Evolutionary conservation across 1,140 invertebrate species (phyloP), one percentile per base, ranked within the genome.

Genomic region (Pissodes strobi): DNA sequence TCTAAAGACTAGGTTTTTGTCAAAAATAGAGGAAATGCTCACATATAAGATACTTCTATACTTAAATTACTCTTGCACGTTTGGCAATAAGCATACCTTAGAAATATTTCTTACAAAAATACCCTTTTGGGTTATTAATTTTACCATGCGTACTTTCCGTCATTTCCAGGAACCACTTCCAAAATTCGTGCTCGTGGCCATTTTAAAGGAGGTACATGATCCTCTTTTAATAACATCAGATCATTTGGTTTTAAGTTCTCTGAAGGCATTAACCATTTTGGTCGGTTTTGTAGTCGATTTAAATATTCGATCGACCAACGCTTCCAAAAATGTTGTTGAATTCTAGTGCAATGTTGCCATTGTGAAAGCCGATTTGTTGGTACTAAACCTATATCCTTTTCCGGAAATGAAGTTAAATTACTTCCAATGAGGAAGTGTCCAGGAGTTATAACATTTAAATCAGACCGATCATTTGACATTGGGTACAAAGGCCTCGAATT

Each of bases 371-470:
- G 64, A 58, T 70, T 70, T 27, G 37, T 12, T 1, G 61, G 46
- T 6, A 60, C 3, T 15, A 23, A 18, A 19, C 21, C 10, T 9
- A 49, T 37, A 53, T 63, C 51, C 6, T 37, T 27, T 22, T 70
- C 68, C 15, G 72, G 68, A 19, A 72, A n/a, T 6, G 69, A 37
- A 3, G 53, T 69, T 4, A 77, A 41, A 12, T 71, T 59, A 22
- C 46, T 22, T 12, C 77, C 77, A 58, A 77, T 78, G 9, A 79
- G 45, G 45, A 80, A 80, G 64, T 80, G 76, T 13, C 60, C 77
- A 12, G 78, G 76, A 19, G 77, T 77, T 1, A 77, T 48, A 13
- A 38, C 8, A 0, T 18, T 17, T 12, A 69, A 30, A 38, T 77
- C 76, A 62, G 69, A 52, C 39, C 69, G 60, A 59, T 74, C 69